These are phyloP conservation scores for Gopherus flavomarginatus DNA, from an alignment of 2,113 vertebrate species.

Conservation along the genomic window DNA sequence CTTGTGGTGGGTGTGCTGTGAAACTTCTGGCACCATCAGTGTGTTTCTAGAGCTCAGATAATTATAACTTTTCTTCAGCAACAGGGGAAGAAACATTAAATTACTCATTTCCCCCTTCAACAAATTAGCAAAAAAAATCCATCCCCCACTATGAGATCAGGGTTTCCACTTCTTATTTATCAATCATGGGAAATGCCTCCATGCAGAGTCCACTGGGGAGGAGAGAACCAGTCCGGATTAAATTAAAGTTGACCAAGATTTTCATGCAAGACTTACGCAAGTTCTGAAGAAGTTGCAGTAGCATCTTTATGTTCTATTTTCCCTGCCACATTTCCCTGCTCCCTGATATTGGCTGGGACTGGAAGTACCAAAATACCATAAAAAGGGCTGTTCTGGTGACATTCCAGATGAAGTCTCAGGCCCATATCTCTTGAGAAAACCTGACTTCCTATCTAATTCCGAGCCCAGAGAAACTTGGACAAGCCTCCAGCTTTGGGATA, in stretches of 20 bases:
- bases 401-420: accelerated
- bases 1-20: not conserved
- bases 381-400: not conserved
- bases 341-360: not conserved
- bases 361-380: not conserved
- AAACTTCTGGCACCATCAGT: not conserved
- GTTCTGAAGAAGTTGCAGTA: accelerated
- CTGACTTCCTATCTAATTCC: not conserved
- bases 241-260: not conserved
- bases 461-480: not conserved
- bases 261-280: not conserved
- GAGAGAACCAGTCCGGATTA: not conserved
- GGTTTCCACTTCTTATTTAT: not conserved
- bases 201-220: accelerated
- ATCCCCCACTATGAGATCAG: not conserved
- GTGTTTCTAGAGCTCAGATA: not conserved
- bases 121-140: not conserved
- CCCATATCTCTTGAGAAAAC: not conserved
- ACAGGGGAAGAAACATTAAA: not conserved
- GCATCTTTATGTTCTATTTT: not conserved
- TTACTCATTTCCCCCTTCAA: not conserved
- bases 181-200: not conserved
- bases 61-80: not conserved
- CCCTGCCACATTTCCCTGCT: not conserved
- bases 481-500: not conserved